Conservation (phyloP, 1,140 invertebrate genomes). For the Drosophila lacertosa region DNA sequence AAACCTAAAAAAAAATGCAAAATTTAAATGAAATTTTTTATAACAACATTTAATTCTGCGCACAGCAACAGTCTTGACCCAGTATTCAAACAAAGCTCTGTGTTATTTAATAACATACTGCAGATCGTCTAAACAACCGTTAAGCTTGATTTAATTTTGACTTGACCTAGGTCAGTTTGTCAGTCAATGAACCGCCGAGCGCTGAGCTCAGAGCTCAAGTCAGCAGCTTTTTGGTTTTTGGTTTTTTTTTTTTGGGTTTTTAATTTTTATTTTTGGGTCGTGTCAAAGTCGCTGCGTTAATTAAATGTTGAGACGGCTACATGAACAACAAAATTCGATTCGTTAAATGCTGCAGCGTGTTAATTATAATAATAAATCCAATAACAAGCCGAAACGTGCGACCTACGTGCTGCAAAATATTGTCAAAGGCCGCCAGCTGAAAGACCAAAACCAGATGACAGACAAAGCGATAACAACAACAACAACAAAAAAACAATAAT, state of each 20-base stretch:
- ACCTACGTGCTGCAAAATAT: constrained; percentile 74
- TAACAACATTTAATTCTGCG: constrained; percentile 3
- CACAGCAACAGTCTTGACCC: constrained; percentile 49
- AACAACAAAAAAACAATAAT: constrained; percentile 40
- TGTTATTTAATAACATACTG: constrained; percentile 18
- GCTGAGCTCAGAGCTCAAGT: constrained; percentile 3
- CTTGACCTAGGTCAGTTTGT: constrained; percentile 67
- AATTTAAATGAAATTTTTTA: no score
- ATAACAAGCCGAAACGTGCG: constrained; percentile 76
- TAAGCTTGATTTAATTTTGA: constrained; percentile 26
- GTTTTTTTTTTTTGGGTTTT: constrained; percentile 3
- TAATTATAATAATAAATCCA: constrained; percentile 79
- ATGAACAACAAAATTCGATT: constrained; percentile 29
- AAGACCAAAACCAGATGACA: constrained; percentile 36
- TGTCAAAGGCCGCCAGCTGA: constrained; percentile 63
- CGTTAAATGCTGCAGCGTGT: constrained; percentile 62
- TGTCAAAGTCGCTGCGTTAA: constrained; percentile 43
- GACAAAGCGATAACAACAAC: constrained; percentile 64
- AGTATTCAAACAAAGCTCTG: constrained; percentile 15
- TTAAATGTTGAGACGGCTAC: constrained; percentile 23
- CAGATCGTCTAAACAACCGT: constrained; percentile 30
- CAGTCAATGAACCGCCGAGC: constrained; percentile 64
- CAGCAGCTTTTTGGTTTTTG: not conserved
- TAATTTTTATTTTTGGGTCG: constrained; percentile 23
- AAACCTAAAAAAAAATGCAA: no score